Percentiles rank a stretch among this genome's conserved stretches.
phyloP scores from a whole-genome alignment of 2,888 invertebrate species.

The Drosophila lacicola region DNA sequence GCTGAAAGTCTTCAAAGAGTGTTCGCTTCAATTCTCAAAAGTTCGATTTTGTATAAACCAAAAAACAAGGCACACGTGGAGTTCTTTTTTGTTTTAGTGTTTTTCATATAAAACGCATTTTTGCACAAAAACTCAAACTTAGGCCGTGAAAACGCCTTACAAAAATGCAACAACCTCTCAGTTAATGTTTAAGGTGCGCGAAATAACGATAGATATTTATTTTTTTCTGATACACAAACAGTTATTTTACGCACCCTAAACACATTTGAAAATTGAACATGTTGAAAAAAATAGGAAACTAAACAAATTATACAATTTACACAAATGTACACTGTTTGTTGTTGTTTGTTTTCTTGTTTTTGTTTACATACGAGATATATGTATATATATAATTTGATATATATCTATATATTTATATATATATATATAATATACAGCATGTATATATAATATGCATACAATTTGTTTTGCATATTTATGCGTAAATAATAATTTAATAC shows the following conservation, averaged over 20 bases:
- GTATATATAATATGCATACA: slow-evolving; percentile 55
- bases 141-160: slow-evolving; percentile 27
- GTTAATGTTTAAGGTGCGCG: slow-evolving; percentile 18
- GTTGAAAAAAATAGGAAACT: slow-evolving; percentile 31
- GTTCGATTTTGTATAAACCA: slow-evolving; percentile 45
- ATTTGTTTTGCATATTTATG: slow-evolving; percentile 51
- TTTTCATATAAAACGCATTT: slow-evolving; percentile 63
- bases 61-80: slow-evolving; percentile 60
- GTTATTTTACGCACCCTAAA: slow-evolving; percentile 34
- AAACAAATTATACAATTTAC: slow-evolving; percentile 55
- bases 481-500: slow-evolving; percentile 82
- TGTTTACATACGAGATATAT: slow-evolving; percentile 30
- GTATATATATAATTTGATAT: slow-evolving; percentile 32
- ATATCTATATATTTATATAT: slow-evolving; percentile 20
- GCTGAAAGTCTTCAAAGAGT: slow-evolving; percentile 75
- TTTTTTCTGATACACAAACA: background rate
- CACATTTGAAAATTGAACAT: slow-evolving; percentile 25
- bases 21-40: slow-evolving; percentile 76
- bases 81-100: slow-evolving; percentile 61
- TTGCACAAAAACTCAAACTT: slow-evolving; percentile 67
- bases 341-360: slow-evolving; percentile 43
- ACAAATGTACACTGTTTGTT: slow-evolving; percentile 47
- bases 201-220: slow-evolving; percentile 11
- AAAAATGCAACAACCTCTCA: slow-evolving; percentile 17
- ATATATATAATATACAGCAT: slow-evolving; percentile 42